Conservation (phyloP, 2,113 vertebrate species). For the Ammodytes marinus region DNA sequence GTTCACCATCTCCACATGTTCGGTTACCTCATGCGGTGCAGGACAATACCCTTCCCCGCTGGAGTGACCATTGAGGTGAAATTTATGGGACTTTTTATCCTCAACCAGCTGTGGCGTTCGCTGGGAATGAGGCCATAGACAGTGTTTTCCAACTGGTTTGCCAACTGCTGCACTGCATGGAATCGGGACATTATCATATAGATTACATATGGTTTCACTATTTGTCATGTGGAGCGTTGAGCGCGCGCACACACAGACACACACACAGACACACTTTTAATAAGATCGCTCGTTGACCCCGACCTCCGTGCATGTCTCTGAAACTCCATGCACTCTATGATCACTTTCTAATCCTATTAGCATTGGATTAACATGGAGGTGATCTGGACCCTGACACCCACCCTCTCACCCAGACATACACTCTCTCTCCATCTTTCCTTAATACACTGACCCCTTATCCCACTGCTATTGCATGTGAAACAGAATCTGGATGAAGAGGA, state of each 20-base stretch:
- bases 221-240: neutral
- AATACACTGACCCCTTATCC: conserved; percentile 1
- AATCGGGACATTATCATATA: conserved; percentile 10
- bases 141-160: neutral
- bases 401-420: conserved; percentile 10
- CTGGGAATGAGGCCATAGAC: conserved; percentile 18
- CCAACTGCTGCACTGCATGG: conserved; percentile 31
- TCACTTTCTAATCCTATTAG: conserved; percentile 74
- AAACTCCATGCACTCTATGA: conserved; percentile 47
- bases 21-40: conserved; percentile 9
- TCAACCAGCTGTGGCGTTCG: conserved; percentile 31
- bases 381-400: conserved; percentile 46
- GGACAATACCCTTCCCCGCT: conserved; percentile 16
- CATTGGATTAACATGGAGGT: conserved; percentile 57
- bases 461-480: neutral
- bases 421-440: neutral
- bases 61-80: conserved; percentile 36
- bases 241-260: conserved; percentile 10
- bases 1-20: conserved; percentile 35
- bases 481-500: conserved; percentile 22
- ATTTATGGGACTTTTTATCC: conserved; percentile 38
- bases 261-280: conserved; percentile 20
- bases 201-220: conserved; percentile 22
- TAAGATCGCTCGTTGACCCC: conserved; percentile 52
- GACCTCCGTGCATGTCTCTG: conserved; percentile 29